Evolutionary conservation across 2,797 vertebrate species (phyloP), one percentile per base, ranked within the genome.

Genomic region (Sardinella longiceps): DNA sequence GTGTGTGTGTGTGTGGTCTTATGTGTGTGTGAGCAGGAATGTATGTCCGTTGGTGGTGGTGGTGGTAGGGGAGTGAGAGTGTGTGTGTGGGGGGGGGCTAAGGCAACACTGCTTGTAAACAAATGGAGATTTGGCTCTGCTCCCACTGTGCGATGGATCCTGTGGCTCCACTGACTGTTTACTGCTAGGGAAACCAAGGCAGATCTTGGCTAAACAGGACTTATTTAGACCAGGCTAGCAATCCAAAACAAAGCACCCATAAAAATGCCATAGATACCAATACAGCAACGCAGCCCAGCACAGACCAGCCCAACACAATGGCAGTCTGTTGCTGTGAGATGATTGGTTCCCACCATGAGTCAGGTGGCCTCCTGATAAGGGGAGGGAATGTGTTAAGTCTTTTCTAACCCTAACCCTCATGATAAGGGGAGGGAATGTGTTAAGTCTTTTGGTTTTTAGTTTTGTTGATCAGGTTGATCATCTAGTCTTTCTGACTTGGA

Each of bases 211-310:
- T 39, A 37, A 37, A 74, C 66, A 74, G 39, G 66, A 12, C 63
- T 30, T 30, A 37, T 30, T 33, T 18, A 66, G 30, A 15, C 66
- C 66, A 33, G 30, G 84, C 80, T 37, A 81, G 89, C 88, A 91
- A 87, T 88, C 88, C 87, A 86, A 74, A 92, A 91, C 87, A 94
- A 93, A 87, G 88, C 89, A 88, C 87, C 87, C 82, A 91, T 92
- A 90, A 93, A 93, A 94, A 92, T 88, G 86, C 90, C 84, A 50
- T 20, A 80, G 90, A 91, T 91, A 88, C 86, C 87, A 88, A 25
- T 45, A 90, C 87, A 81, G 85, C 85, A 87, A 85, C 30, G 15
- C 80, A 50, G 20, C 83, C 70, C 87, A 87, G 89, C 51, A 53
- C 84, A 89, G 81, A 90, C 3, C 7, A 30, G 25, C 56, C n/a